Base-by-base conservation (phyloP, 1,140 invertebrate species). In the Metaphire vulgaris region DNA sequence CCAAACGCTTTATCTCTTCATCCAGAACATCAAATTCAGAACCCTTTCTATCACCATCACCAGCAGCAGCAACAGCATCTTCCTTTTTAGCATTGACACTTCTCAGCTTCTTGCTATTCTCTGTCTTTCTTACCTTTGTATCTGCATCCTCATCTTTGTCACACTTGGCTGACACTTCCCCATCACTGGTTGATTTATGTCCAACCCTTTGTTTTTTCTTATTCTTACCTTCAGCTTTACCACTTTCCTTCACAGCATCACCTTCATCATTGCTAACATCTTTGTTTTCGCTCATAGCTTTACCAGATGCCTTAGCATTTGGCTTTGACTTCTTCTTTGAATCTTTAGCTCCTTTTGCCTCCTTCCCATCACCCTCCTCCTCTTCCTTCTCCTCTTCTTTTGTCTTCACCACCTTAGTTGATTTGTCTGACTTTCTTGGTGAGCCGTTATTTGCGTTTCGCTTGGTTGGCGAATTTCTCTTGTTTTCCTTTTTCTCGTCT, bases 241-340 rank as follows among this genome's bases (percentile, higher is more conserved):
- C 30, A 31, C 2, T 26, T 33, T 74, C 72, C 1, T 28, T 12
- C 28, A 1, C 72, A 73, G 21, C 33, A 14, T 32, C 32, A 31
- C 32, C 16, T 30, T 33, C 26, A 33, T 28, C 34, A 72, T 33
- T 33, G 71, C 30, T 72, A n/a, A n/a, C 70, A 72, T 72, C 71
- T 32, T 2, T n/a, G 1, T 31, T 33, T 6, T 33, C 71, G 30
- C 1, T 33, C 2, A 33, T 33, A 33, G 29, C 31, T 12, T 33
- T 33, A 32, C 14, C 71, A 15, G n/a, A n/a, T n/a, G n/a, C n/a
- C n/a, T n/a, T n/a, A n/a, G n/a, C n/a, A n/a, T n/a, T n/a, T n/a
- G n/a, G n/a, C 77, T 78, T 77, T 77, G 72, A 66, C 77, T 77
- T 77, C 74, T 76, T 26, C 79, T 73, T 77, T 81, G 80, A 77